These are phyloP conservation scores for Gandaritis pyraliata DNA, from an alignment of 2,888 invertebrate genomes.

Conservation along the genomic window DNA sequence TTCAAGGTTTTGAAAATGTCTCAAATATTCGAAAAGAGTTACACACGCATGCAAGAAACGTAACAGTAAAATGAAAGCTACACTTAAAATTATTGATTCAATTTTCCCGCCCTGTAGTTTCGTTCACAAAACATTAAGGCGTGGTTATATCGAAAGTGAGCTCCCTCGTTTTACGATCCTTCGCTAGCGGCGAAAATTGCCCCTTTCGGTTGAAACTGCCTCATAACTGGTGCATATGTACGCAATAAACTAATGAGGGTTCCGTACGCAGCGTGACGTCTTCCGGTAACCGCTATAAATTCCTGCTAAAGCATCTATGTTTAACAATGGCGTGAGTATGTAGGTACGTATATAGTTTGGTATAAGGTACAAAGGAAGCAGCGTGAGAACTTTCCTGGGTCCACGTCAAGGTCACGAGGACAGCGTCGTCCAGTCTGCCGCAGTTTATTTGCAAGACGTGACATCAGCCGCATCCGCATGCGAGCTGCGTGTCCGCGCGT, in stretches of 20 bases:
- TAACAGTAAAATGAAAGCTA: slow-evolving; percentile 16
- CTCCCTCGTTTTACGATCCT: slow-evolving; percentile 66
- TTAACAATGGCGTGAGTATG: slow-evolving; percentile 30
- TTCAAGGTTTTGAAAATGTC: not conserved
- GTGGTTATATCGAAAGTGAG: slow-evolving; percentile 68
- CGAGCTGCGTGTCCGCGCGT: slow-evolving; percentile 64
- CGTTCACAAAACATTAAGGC: slow-evolving; percentile 65
- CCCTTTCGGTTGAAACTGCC: slow-evolving; percentile 66
- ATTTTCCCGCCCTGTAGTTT: slow-evolving; percentile 52
- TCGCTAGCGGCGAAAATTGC: slow-evolving; percentile 72
- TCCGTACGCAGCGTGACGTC: slow-evolving; percentile 69
- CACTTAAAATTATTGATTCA: slow-evolving; percentile 32
- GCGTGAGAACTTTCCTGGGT: slow-evolving; percentile 68
- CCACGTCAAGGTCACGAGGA: slow-evolving; percentile 65
- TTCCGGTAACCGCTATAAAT: slow-evolving; percentile 58
- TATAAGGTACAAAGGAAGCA: slow-evolving; percentile 45
- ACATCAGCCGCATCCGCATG: slow-evolving; percentile 74
- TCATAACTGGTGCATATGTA: slow-evolving; percentile 71
- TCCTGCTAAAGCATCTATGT: slow-evolving; percentile 29
- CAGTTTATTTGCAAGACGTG: slow-evolving; percentile 67
- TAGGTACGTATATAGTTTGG: slow-evolving; percentile 30
- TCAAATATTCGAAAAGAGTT: not conserved
- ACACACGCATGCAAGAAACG: not conserved
- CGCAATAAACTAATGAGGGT: slow-evolving; percentile 68
- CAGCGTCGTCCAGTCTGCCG: slow-evolving; percentile 77